Percentiles rank a stretch among this genome's conserved stretches.
Conservation (phyloP, 2,888 invertebrate genomes). For the Neoaliturus tenellus region DNA sequence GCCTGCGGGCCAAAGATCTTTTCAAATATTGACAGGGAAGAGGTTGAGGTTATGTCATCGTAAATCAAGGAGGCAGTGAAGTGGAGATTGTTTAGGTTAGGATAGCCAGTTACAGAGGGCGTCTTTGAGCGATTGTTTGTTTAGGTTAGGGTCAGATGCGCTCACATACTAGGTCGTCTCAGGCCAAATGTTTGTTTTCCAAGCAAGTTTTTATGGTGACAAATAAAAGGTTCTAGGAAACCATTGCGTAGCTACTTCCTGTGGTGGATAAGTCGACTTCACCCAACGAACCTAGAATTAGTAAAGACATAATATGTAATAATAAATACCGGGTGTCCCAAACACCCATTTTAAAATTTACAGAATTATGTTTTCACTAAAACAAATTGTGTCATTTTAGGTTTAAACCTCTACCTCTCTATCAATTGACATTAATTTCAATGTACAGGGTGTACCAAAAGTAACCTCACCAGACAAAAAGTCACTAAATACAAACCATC, state of each 20-base stretch:
- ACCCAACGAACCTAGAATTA: too few relatives aligned
- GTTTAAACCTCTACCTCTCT: too few relatives aligned
- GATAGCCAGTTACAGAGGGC: conserved; percentile 51
- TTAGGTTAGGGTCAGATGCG: conserved; percentile 55
- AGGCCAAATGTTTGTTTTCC: conserved; percentile 64
- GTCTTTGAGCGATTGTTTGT: conserved; percentile 56
- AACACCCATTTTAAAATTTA: too few relatives aligned
- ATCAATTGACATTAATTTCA: too few relatives aligned
- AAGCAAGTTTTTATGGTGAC: conserved; percentile 63
- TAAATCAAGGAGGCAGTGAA: conserved; percentile 18
- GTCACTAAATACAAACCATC: too few relatives aligned
- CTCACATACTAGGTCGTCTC: conserved; percentile 43
- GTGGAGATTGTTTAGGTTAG: conserved; percentile 32
- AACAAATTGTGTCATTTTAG: too few relatives aligned
- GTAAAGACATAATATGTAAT: too few relatives aligned
- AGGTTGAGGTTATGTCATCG: neutral
- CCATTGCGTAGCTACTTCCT: conserved; percentile 34
- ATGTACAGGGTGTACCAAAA: too few relatives aligned
- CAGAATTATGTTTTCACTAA: too few relatives aligned
- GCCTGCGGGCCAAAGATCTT: neutral
- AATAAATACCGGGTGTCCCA: too few relatives aligned
- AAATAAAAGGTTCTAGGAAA: conserved; percentile 55
- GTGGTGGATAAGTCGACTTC: neutral
- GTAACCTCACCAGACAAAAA: too few relatives aligned
- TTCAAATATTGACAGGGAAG: neutral